phyloP scores from a whole-genome alignment of 2,797 vertebrate genomes.

The Enteromius mattozi region DNA sequence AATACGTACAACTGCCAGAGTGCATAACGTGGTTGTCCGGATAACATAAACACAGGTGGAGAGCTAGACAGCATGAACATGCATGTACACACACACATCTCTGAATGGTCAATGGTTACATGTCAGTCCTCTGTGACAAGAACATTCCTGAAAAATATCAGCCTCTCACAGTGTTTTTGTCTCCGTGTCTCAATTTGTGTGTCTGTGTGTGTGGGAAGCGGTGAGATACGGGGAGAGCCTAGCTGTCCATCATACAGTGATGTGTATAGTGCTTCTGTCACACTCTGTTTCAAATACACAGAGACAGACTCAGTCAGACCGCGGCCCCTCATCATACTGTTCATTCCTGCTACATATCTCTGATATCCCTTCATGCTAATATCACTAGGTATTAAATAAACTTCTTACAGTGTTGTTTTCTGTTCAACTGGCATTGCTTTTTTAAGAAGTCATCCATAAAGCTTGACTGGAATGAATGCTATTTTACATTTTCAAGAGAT shows the following conservation, averaged over 20 bases:
- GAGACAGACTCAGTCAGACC: constrained; percentile 27
- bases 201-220: constrained; percentile 68
- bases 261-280: constrained; percentile 68
- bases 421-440: neutral
- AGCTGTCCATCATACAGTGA: constrained; percentile 63
- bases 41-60: constrained; percentile 71
- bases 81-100: constrained; percentile 64
- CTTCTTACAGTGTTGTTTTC: neutral
- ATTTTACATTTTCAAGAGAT: neutral
- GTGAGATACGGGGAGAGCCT: constrained; percentile 64
- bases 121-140: constrained; percentile 75
- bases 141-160: constrained; percentile 75
- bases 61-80: constrained; percentile 66
- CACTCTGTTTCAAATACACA: constrained; percentile 59
- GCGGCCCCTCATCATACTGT: constrained; percentile 8
- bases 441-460: neutral
- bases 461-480: neutral
- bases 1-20: neutral
- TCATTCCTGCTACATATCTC: constrained; percentile 17
- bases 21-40: constrained; percentile 38
- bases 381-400: neutral
- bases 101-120: constrained; percentile 67
- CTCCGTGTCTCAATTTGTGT: constrained; percentile 24
- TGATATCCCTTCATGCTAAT: constrained; percentile 22
- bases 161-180: constrained; percentile 44